Evolutionary conservation across 2,888 invertebrate species (phyloP).

Genomic region (Clusia tigrina): DNA sequence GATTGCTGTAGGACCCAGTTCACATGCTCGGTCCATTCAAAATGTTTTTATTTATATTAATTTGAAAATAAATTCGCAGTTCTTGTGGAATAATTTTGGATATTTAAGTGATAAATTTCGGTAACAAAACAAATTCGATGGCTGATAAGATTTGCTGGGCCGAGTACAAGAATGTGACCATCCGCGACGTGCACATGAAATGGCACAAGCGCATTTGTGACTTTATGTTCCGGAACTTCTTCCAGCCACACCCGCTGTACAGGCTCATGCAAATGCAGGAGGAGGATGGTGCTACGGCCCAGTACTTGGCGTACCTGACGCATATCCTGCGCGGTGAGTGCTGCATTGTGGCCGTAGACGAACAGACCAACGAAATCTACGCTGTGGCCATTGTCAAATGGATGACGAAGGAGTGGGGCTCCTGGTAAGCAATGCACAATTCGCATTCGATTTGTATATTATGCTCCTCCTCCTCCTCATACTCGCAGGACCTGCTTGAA

Average conservation of each 20-base stretch:
- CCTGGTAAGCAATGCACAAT: slow-evolving; percentile 27
- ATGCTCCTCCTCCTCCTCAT: background rate
- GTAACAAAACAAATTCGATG: background rate
- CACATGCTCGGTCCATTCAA: too few relatives aligned
- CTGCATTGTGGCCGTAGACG: slow-evolving; percentile 35
- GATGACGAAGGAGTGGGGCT: slow-evolving; percentile 37
- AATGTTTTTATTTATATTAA: too few relatives aligned
- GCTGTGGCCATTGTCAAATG: slow-evolving; percentile 39
- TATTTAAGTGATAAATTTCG: background rate
- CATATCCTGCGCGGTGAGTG: slow-evolving; percentile 38
- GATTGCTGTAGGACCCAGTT: too few relatives aligned
- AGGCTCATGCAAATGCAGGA: slow-evolving; percentile 24
- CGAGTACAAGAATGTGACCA: slow-evolving; percentile 28
- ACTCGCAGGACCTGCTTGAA: slow-evolving; percentile 25
- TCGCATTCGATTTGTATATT: background rate
- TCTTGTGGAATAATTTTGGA: too few relatives aligned
- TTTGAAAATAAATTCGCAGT: too few relatives aligned
- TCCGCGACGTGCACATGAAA: slow-evolving; percentile 34
- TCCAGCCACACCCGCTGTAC: slow-evolving; percentile 25
- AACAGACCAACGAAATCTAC: slow-evolving; percentile 30
- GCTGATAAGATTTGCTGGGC: slow-evolving; percentile 36
- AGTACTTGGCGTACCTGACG: slow-evolving; percentile 28
- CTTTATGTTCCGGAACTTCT: slow-evolving; percentile 33
- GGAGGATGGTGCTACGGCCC: slow-evolving; percentile 18
- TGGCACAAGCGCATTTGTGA: slow-evolving; percentile 24